Evolutionary conservation across 2,797 vertebrate genomes (phyloP).

Genomic region (Atherinosoma microstoma): DNA sequence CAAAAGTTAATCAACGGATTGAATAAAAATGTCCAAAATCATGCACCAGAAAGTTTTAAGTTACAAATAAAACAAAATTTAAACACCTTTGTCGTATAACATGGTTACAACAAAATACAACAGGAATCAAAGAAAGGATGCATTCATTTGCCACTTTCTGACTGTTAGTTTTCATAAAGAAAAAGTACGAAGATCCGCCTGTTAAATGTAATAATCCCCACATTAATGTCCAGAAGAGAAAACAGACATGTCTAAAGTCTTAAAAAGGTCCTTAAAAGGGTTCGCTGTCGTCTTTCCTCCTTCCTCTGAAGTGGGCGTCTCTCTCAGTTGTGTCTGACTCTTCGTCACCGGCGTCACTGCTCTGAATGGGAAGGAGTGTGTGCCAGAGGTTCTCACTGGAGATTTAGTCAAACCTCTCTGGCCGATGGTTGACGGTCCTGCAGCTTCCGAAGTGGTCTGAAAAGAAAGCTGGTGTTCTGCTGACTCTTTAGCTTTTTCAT

Average conservation of each 20-base stretch:
- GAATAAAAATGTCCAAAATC: not conserved
- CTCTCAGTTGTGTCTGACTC: not conserved
- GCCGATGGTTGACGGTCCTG: not conserved
- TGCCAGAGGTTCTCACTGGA: slow-evolving; percentile 6
- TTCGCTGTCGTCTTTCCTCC: not conserved
- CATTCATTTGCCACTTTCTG: not conserved
- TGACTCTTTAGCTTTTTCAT: not conserved
- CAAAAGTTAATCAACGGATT: not conserved
- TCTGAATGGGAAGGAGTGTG: slow-evolving; percentile 14
- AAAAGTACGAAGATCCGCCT: not conserved
- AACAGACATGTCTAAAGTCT: slow-evolving; percentile 20
- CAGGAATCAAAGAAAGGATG: not conserved
- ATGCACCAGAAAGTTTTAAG: no score
- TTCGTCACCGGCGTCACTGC: not conserved
- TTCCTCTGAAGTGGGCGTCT: not conserved
- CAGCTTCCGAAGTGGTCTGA: slow-evolving; percentile 5
- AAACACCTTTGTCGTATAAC: not conserved
- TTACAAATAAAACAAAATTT: not conserved
- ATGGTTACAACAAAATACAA: not conserved
- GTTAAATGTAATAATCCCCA: not conserved
- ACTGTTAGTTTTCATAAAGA: not conserved
- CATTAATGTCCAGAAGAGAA: not conserved
- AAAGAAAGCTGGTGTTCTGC: not conserved
- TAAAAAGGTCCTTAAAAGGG: slow-evolving; percentile 53
- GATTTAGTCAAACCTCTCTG: not conserved